Conservation (phyloP, 2,888 invertebrate genomes). For the Drosophila prostipennis region DNA sequence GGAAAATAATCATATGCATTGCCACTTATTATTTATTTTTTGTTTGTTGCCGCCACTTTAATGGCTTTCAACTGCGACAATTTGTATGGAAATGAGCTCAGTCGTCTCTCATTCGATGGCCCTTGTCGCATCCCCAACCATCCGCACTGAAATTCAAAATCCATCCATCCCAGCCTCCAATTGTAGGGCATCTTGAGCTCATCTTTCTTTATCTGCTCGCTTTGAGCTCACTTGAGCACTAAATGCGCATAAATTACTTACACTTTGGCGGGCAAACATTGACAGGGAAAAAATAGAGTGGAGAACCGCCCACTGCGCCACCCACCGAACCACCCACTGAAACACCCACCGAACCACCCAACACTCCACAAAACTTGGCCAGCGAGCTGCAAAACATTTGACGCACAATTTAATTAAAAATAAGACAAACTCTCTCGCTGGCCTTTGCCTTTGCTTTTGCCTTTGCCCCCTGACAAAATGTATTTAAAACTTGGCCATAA, state of each 20-base stretch:
- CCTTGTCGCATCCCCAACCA: not conserved
- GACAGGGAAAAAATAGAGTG: conserved; percentile 43
- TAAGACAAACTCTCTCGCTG: conserved; percentile 41
- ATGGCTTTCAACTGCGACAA: conserved; percentile 11
- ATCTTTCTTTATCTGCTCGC: conserved; percentile 61
- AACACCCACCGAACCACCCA: conserved; percentile 4
- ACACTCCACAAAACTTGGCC: conserved; percentile 39
- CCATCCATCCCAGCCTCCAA: conserved; percentile 18
- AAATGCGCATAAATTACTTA: conserved; percentile 79
- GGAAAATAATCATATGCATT: conserved; percentile 9
- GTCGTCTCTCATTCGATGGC: conserved; percentile 6
- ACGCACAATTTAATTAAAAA: conserved; percentile 77
- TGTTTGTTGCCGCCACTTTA: conserved; percentile 1
- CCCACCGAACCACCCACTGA: not conserved
- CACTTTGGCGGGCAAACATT: conserved; percentile 77
- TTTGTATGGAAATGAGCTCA: conserved; percentile 18
- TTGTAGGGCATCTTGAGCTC: conserved; percentile 53
- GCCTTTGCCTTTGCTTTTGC: not conserved
- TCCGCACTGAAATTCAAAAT: not conserved
- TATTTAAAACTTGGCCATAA: conserved; percentile 40
- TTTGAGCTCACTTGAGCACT: conserved; percentile 76
- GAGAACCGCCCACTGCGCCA: conserved; percentile 1
- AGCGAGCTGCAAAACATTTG: conserved; percentile 71
- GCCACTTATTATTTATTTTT: not conserved
- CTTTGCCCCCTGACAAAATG: conserved; percentile 1